Base-by-base conservation (phyloP, 2,888 invertebrate genomes). In the Acanthosepion pharaonis region DNA sequence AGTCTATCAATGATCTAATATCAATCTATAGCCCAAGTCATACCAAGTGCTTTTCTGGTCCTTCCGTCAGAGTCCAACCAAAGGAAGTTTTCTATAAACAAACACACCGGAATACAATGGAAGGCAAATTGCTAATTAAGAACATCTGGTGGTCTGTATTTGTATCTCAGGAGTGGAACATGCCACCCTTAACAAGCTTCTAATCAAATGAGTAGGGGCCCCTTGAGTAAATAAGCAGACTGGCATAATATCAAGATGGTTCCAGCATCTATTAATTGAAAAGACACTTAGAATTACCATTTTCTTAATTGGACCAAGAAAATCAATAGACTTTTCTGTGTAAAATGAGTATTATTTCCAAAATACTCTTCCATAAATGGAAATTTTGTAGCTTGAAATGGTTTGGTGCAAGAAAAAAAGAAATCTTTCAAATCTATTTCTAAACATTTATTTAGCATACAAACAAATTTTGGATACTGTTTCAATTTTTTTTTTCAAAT, bases 141-240 rank as follows among this genome's bases (percentile, higher is more conserved):
- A 78, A 78, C 78, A 78, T 78, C 78, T 78, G 78, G 15, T 18
- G 78, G 33, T 18, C n/a, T 78, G n/a, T 78, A 78, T 33, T n/a
- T 33, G 15, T 78, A n/a, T n/a, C 78, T 78, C n/a, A 15, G n/a
- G 78, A n/a, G 78, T n/a, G 15, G n/a, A n/a, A 3, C 78, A n/a
- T n/a, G n/a, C n/a, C n/a, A 78, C n/a, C 78, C n/a, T 78, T n/a
- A 78, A 78, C n/a, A 78, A 78, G 78, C 78, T 78, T 78, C 78
- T 78, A 78, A 78, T 78, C 78, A 78, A 15, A 15, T 78, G 78
- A 78, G 18, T 78, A 18, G 78, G 11, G 78, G 78, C n/a, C n/a
- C 78, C 15, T 33, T 33, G n/a, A 15, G 78, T n/a, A n/a, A 78
- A 18, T 9, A 78, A 33, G n/a, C 11, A n/a, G 6, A n/a, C 3